phyloP scores from a whole-genome alignment of 2,113 vertebrate genomes.

The Nyctereutes procyonoides region DNA sequence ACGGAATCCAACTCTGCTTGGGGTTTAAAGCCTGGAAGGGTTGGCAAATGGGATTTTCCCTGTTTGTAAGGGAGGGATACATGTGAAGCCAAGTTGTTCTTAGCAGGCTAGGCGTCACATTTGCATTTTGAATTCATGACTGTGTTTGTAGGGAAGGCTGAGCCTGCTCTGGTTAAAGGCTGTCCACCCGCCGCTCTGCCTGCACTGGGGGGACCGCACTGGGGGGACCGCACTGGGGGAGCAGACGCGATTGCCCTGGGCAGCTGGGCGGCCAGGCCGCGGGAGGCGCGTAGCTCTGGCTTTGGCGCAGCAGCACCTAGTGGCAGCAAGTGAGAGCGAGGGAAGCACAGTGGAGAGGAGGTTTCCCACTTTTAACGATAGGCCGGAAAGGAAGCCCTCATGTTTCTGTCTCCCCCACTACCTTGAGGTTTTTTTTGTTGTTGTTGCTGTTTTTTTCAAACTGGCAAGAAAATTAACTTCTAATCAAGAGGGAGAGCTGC shows the following conservation, averaged over 20 bases:
- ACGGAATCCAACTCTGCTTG: not conserved
- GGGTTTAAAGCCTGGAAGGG: not conserved
- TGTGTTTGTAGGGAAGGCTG: not conserved
- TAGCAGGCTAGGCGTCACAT: not conserved
- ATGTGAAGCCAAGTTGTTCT: not conserved
- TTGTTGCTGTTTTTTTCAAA: not conserved
- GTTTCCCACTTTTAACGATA: not conserved
- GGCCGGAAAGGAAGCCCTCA: not conserved
- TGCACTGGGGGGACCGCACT: accelerated
- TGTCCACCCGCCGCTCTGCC: not conserved
- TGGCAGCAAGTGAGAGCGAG: not conserved
- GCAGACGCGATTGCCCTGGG: accelerated
- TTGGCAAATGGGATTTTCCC: not conserved
- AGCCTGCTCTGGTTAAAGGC: accelerated
- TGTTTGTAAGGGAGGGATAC: not conserved
- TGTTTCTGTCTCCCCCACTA: not conserved
- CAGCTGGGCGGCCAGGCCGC: accelerated
- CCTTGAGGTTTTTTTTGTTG: not conserved
- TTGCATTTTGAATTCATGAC: not conserved
- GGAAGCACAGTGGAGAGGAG: not conserved
- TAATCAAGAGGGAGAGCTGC: not conserved
- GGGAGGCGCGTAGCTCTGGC: not conserved
- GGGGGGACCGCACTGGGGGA: not conserved
- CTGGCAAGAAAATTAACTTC: conserved; percentile 37
- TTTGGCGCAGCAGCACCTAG: conserved; percentile 52